A percentile compares a stretch with the other conserved stretches of the same genome.
Conservation (phyloP, 1,140 invertebrate species). For the Drosophila sproati region DNA sequence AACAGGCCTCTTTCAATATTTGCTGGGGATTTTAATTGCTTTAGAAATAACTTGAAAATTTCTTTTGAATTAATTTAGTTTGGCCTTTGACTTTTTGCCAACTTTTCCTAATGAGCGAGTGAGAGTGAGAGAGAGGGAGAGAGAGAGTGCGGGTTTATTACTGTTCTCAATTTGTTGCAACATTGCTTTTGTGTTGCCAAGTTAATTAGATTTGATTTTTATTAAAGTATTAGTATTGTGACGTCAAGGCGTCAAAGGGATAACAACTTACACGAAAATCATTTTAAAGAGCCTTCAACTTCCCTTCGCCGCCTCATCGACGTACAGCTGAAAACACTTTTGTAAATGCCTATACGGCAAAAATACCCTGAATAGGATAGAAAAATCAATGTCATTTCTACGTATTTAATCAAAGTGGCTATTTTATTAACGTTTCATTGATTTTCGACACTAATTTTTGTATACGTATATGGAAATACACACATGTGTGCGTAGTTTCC, state of each 20-base stretch:
- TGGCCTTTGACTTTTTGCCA: slow-evolving; percentile 30
- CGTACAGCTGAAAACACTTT: background rate
- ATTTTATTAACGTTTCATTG: slow-evolving; percentile 68
- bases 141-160: slow-evolving; percentile 1
- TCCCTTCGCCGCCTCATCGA: background rate
- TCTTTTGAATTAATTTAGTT: slow-evolving; percentile 61
- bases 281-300: slow-evolving; percentile 36
- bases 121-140: too few relatives aligned
- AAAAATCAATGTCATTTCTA: background rate
- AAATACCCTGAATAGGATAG: background rate
- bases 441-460: slow-evolving; percentile 41
- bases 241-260: slow-evolving; percentile 7
- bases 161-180: slow-evolving; percentile 8
- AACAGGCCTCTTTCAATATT: slow-evolving; percentile 54
- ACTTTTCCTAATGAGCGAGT: background rate
- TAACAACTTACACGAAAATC: slow-evolving; percentile 34
- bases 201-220: slow-evolving; percentile 62
- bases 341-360: background rate
- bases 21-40: slow-evolving; percentile 67
- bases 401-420: slow-evolving; percentile 27
- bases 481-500: slow-evolving; percentile 32
- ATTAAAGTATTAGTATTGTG: background rate
- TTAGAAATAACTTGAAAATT: slow-evolving; percentile 44
- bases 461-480: slow-evolving; percentile 18
- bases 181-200: slow-evolving; percentile 17